These are phyloP conservation scores for Sander vitreus DNA, from an alignment of 2,113 vertebrate genomes.

Conservation along the genomic window DNA sequence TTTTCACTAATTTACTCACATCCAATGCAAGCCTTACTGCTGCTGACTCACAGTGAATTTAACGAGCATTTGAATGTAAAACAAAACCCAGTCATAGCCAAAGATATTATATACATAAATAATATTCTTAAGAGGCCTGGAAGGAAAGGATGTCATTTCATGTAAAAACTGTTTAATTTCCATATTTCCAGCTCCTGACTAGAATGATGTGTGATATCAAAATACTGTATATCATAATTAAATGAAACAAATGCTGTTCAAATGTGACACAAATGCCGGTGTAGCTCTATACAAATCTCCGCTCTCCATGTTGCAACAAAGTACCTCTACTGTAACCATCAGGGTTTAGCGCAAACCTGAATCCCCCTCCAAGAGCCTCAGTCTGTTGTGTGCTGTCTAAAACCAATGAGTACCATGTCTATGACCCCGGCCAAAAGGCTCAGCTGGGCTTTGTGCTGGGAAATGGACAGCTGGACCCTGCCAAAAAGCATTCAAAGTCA, in stretches of 20 bases:
- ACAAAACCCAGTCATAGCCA: neutral
- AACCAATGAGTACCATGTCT: constrained; percentile 62
- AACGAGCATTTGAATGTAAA: constrained; percentile 17
- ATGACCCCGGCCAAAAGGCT: constrained; percentile 68
- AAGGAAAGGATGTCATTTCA: neutral
- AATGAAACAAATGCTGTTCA: neutral
- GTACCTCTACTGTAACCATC: constrained; percentile 31
- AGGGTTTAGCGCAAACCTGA: constrained; percentile 46
- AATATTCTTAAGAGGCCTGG: neutral
- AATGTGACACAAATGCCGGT: neutral
- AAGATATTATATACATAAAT: constrained; percentile 14
- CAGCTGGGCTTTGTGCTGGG: constrained; percentile 72
- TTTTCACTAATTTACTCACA: constrained; percentile 55
- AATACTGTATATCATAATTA: neutral
- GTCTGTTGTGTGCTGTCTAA: constrained; percentile 56
- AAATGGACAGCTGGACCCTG: constrained; percentile 72
- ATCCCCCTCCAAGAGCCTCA: constrained; percentile 48
- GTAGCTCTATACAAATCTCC: constrained; percentile 25
- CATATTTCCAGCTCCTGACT: constrained; percentile 2
- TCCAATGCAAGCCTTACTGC: neutral
- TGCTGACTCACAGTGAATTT: constrained; percentile 17
- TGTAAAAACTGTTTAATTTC: neutral
- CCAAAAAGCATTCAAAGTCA: constrained; percentile 76
- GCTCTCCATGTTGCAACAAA: constrained; percentile 18
- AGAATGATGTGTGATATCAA: neutral